A percentile compares a stretch with the other conserved stretches of the same genome.
Evolutionary conservation across 1,140 invertebrate genomes (phyloP).

Genomic region (Batillaria attramentaria): DNA sequence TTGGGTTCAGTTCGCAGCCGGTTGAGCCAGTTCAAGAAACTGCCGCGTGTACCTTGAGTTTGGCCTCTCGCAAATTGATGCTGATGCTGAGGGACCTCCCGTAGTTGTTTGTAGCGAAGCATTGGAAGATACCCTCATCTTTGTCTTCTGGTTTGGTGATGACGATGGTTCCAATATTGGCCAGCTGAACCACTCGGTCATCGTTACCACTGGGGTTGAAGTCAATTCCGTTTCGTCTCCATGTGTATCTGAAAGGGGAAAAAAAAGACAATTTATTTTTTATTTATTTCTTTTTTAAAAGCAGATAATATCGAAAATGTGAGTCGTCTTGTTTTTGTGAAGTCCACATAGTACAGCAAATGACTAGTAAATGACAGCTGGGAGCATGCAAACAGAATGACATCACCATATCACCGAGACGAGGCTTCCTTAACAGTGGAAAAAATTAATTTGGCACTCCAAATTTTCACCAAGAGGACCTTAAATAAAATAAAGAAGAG

Average conservation of each 20-base stretch:
- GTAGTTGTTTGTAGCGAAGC: conserved; percentile 95
- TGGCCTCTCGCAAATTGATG: conserved; percentile 55
- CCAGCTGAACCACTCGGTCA: conserved; percentile 92
- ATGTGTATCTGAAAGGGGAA: conserved; percentile 83
- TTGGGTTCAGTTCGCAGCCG: too few relatives aligned
- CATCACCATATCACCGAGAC: too few relatives aligned
- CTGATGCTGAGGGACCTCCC: conserved; percentile 77
- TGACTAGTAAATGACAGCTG: too few relatives aligned
- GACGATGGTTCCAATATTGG: conserved; percentile 91
- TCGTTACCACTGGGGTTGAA: conserved; percentile 79
- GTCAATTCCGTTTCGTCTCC: conserved; percentile 96
- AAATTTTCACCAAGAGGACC: not conserved
- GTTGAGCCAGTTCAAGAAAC: too few relatives aligned
- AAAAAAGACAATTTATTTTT: too few relatives aligned
- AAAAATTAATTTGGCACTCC: too few relatives aligned
- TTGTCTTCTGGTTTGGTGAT: conserved; percentile 90
- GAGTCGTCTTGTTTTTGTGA: too few relatives aligned
- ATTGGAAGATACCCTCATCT: conserved; percentile 95
- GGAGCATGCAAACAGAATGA: too few relatives aligned
- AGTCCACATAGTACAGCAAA: too few relatives aligned
- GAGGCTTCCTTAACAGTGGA: too few relatives aligned
- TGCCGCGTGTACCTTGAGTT: conserved; percentile 45
- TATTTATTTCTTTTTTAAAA: too few relatives aligned
- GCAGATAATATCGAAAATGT: too few relatives aligned
- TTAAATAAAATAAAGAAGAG: not conserved